Evolutionary conservation across 2,797 vertebrate species (phyloP).

Genomic region (Choloepus didactylus): DNA sequence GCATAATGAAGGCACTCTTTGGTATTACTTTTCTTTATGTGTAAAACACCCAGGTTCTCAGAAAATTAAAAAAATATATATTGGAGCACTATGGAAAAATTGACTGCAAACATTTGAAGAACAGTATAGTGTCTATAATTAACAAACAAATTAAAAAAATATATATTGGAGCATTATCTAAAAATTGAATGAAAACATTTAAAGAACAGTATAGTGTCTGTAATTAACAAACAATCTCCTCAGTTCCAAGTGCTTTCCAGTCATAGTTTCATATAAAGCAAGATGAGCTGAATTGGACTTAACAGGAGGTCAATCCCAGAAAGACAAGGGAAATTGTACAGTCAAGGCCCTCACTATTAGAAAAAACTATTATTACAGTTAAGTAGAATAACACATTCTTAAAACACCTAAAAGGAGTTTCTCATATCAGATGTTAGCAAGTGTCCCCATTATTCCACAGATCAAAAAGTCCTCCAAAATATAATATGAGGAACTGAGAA

Average conservation of each 20-base stretch:
- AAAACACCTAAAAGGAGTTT: conserved; percentile 45
- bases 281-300: background rate
- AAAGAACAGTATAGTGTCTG: conserved; percentile 18
- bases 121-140: conserved; percentile 44
- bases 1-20: background rate
- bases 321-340: conserved; percentile 53
- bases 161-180: background rate
- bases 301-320: conserved; percentile 19
- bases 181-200: conserved; percentile 62
- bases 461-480: conserved; percentile 59
- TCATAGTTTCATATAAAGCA: background rate
- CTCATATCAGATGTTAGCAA: conserved; percentile 27
- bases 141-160: background rate
- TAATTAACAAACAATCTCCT: conserved; percentile 29
- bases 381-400: conserved; percentile 29
- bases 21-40: conserved; percentile 6
- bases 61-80: conserved; percentile 39
- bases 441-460: conserved; percentile 56
- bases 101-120: conserved; percentile 59
- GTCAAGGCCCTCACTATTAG: background rate
- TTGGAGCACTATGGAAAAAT: conserved; percentile 45
- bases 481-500: background rate
- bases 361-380: conserved; percentile 57
- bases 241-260: background rate
- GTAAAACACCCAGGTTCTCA: background rate